These are phyloP conservation scores for Disparrhopalites patrizii DNA, from an alignment of 2,888 invertebrate genomes.

Conservation along the genomic window DNA sequence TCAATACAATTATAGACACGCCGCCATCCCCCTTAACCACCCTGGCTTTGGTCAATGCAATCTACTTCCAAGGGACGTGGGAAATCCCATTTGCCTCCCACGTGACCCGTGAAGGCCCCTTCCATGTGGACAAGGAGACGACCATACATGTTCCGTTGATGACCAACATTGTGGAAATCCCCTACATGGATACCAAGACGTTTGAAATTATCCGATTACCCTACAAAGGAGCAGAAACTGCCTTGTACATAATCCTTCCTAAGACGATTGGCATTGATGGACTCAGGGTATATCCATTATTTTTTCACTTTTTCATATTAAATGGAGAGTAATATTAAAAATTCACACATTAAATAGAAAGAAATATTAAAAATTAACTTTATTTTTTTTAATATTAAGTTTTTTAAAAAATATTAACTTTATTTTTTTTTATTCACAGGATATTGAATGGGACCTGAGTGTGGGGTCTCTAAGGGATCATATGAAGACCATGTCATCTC, in stretches of 20 bases:
- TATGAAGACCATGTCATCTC: constrained; percentile 4
- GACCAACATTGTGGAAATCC: constrained; percentile 62
- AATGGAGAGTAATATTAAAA: too few relatives aligned
- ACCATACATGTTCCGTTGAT: constrained; percentile 60
- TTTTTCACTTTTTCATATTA: neutral
- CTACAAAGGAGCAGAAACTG: constrained; percentile 62
- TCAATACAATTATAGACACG: constrained; percentile 58
- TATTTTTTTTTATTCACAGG: constrained; percentile 50
- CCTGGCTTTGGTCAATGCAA: constrained; percentile 63
- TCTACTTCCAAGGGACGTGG: constrained; percentile 72
- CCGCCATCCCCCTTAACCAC: constrained; percentile 58
- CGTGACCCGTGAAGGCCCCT: constrained; percentile 59
- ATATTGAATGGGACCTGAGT: constrained; percentile 56
- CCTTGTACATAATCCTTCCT: constrained; percentile 66
- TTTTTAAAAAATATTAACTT: neutral
- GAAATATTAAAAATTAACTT: neutral
- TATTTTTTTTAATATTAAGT: neutral
- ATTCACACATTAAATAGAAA: neutral
- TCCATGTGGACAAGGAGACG: constrained; percentile 51
- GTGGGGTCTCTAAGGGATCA: constrained; percentile 44
- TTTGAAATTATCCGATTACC: constrained; percentile 66
- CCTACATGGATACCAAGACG: constrained; percentile 58
- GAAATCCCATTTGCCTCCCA: constrained; percentile 60
- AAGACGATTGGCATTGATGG: constrained; percentile 54
- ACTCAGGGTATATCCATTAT: constrained; percentile 15